Percentiles rank a stretch among this genome's conserved stretches.
Evolutionary conservation across 2,888 invertebrate genomes (phyloP).

Genomic region (Cephus runcator): DNA sequence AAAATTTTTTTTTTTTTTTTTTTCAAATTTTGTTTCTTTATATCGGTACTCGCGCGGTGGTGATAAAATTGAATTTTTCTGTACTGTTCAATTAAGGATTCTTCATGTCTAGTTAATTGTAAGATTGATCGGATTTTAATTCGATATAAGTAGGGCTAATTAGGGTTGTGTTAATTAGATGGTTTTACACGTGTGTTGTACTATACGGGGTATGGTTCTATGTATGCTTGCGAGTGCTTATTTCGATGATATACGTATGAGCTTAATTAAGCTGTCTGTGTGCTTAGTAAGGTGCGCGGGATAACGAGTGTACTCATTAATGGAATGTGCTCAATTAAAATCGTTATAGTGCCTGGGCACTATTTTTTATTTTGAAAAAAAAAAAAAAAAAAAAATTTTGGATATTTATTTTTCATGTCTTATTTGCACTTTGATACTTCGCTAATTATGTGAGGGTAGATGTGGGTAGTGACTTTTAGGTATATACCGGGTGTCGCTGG

Average conservation of each 20-base stretch:
- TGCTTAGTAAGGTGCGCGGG: not conserved
- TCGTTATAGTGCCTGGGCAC: no score
- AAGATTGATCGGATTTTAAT: not conserved
- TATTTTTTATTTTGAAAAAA: not conserved
- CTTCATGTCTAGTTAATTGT: not conserved
- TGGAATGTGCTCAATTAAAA: not conserved
- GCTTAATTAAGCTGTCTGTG: not conserved
- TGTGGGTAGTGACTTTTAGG: not conserved
- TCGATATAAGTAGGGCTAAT: not conserved
- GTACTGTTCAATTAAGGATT: no score
- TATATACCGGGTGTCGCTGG: not conserved
- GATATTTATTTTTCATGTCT: not conserved
- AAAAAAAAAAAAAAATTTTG: not conserved
- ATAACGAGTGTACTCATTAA: not conserved
- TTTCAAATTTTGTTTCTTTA: no score
- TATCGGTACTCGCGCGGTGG: no score
- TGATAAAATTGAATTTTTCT: no score
- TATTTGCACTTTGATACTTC: not conserved
- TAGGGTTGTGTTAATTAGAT: not conserved
- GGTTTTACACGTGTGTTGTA: not conserved
- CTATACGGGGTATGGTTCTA: not conserved
- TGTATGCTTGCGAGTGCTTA: not conserved
- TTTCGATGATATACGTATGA: not conserved
- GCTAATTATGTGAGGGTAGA: not conserved
- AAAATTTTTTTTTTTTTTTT: no score